Conservation (phyloP, 2,113 vertebrate species). For the Gambusia holbrooki region DNA sequence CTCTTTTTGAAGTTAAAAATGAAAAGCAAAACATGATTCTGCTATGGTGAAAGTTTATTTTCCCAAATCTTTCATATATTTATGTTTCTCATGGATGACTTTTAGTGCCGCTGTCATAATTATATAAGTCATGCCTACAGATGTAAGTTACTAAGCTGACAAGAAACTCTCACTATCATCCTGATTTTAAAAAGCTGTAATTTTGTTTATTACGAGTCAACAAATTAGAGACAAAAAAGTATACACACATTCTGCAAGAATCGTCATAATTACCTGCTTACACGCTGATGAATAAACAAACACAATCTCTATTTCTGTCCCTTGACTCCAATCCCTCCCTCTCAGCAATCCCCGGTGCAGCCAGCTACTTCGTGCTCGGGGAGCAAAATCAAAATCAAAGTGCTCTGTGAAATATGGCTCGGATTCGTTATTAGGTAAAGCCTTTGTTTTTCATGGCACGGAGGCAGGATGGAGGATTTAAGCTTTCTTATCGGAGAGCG, state of each 20-base stretch:
- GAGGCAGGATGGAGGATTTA: slow-evolving; percentile 53
- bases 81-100: too few species aligned
- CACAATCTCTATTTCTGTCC: slow-evolving; percentile 22
- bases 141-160: too few species aligned
- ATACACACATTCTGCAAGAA: background rate
- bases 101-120: too few species aligned
- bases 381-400: slow-evolving; percentile 58
- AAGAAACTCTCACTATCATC: too few species aligned
- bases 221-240: background rate
- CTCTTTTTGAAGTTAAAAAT: too few species aligned
- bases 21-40: too few species aligned
- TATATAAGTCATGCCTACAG: too few species aligned
- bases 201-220: too few species aligned
- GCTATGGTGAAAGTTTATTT: too few species aligned
- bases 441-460: slow-evolving; percentile 65
- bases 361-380: slow-evolving; percentile 35
- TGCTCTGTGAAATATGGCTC: slow-evolving; percentile 55
- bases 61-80: too few species aligned
- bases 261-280: slow-evolving; percentile 34
- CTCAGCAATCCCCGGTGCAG: slow-evolving; percentile 29
- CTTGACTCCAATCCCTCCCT: slow-evolving; percentile 41
- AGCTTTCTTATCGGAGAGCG: slow-evolving; percentile 52
- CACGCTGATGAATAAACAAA: slow-evolving; percentile 37
- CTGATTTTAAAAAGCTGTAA: too few species aligned
- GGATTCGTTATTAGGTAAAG: slow-evolving; percentile 63